phyloP scores from a whole-genome alignment of 1,140 invertebrate genomes.

The Camponotus vicinus region DNA sequence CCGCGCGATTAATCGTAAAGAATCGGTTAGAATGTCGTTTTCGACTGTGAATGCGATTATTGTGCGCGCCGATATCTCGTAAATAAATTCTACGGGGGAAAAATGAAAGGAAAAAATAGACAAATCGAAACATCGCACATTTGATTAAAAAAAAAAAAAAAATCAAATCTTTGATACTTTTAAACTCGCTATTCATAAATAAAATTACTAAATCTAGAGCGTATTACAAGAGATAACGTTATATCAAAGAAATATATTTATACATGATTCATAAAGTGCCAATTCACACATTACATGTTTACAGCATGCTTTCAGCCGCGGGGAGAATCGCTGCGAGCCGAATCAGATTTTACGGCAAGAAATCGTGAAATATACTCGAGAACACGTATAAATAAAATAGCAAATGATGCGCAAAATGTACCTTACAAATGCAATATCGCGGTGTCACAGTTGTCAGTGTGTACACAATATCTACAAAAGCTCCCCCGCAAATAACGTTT shows the following conservation, averaged over 20 bases:
- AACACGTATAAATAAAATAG: slow-evolving; percentile 15
- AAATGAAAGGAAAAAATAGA: not conserved
- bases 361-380: not conserved
- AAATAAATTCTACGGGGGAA: not conserved
- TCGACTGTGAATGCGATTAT: not conserved
- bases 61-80: not conserved
- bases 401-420: slow-evolving; percentile 19
- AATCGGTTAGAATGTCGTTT: not conserved
- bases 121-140: not conserved
- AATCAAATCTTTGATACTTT: no score
- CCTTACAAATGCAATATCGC: slow-evolving; percentile 9
- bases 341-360: slow-evolving; percentile 27
- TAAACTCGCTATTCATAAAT: no score
- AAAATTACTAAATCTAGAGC: not conserved
- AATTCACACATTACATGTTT: not conserved
- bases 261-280: not conserved
- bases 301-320: not conserved
- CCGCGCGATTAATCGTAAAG: slow-evolving; percentile 50
- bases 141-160: not conserved
- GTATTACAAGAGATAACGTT: not conserved
- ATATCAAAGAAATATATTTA: not conserved
- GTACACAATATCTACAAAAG: slow-evolving; percentile 20
- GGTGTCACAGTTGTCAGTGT: not conserved
- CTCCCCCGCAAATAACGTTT: slow-evolving; percentile 14
- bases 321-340: not conserved